Evolutionary conservation across 2,797 vertebrate genomes (phyloP), one percentile per base, ranked within the genome.

Genomic region (Coregonus suidteri): DNA sequence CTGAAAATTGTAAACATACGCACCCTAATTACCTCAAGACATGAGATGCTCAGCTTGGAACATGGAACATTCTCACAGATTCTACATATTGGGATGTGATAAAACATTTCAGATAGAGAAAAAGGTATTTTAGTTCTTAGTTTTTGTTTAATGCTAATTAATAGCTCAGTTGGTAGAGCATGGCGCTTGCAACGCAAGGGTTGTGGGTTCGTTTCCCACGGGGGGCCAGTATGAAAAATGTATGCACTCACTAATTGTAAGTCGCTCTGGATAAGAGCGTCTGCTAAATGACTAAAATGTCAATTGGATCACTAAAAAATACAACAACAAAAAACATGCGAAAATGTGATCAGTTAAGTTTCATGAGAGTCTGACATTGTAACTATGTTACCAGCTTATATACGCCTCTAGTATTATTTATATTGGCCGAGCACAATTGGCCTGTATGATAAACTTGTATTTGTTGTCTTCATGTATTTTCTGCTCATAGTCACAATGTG

Each of bases 1-100:
- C 66, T 16, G 20, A 66, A 77, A 31, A 35, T 41, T 74, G 65
- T 68, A 77, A 72, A 54, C 47, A 76, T 66, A 41, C 15, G 13
- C 16, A n/a, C 37, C n/a, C 54, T 56, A 66, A 76, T 73, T 52
- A 70, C 51, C 9, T 18, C 3, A 47, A 47, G 18, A 31, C 51
- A 74, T 78, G 20, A 74, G 47, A 59, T 35, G 14, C 37, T 37
- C 73, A 64, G 4, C 18, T 53, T 15, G 41, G 15, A 7, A n/a
- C 35, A 34, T 69, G 15, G 65, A 54, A 31, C 16, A 35, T 67
- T 74, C 18, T 62, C 6, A 6, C 18, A 25, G 59, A 30, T 7
- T 20, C 3, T 56, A 56, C 18, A 15, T n/a, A n/a, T 56, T 56
- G 4, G 54, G 20, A 13, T 20, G 59, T 64, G 59, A 64, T 25